phyloP scores from a whole-genome alignment of 2,888 invertebrate species.

The Drosophila falleni region DNA sequence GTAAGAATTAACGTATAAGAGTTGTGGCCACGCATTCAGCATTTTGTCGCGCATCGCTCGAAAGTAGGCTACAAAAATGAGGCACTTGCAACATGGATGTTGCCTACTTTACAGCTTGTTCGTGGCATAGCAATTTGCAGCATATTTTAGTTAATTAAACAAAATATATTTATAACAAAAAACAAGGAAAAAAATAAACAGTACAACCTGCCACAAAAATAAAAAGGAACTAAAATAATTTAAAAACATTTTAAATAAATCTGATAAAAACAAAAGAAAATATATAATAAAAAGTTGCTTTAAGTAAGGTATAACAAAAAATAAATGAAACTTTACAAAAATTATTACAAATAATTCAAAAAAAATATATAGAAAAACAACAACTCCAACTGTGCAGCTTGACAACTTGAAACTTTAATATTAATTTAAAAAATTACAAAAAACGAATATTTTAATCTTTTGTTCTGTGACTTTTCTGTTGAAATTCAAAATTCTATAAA shows the following conservation, averaged over 20 bases:
- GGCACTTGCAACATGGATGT: constrained; percentile 8
- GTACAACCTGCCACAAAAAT: constrained; percentile 76
- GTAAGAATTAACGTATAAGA: constrained; percentile 45
- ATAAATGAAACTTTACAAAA: constrained; percentile 54
- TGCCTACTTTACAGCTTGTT: constrained; percentile 19
- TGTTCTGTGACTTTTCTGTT: constrained; percentile 64
- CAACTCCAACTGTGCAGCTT: constrained; percentile 53
- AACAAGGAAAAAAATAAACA: constrained; percentile 37
- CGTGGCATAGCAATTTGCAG: constrained; percentile 14
- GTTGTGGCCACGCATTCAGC: constrained; percentile 19
- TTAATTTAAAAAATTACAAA: constrained; percentile 69
- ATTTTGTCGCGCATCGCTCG: constrained; percentile 21
- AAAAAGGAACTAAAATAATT: constrained; percentile 44
- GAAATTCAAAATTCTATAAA: constrained; percentile 54
- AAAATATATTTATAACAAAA: constrained; percentile 23
- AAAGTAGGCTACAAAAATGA: constrained; percentile 21
- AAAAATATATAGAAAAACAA: constrained; percentile 33
- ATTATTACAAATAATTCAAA: constrained; percentile 79
- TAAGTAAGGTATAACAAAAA: constrained; percentile 64
- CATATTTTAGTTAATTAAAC: constrained; percentile 40
- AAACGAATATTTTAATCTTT: constrained; percentile 28
- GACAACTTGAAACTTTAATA: constrained; percentile 60
- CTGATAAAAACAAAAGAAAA: constrained; percentile 20
- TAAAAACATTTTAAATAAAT: constrained; percentile 66
- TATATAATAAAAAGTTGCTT: constrained; percentile 59